Evolutionary conservation across 2,797 vertebrate genomes (phyloP).

Genomic region (Lophius americanus): DNA sequence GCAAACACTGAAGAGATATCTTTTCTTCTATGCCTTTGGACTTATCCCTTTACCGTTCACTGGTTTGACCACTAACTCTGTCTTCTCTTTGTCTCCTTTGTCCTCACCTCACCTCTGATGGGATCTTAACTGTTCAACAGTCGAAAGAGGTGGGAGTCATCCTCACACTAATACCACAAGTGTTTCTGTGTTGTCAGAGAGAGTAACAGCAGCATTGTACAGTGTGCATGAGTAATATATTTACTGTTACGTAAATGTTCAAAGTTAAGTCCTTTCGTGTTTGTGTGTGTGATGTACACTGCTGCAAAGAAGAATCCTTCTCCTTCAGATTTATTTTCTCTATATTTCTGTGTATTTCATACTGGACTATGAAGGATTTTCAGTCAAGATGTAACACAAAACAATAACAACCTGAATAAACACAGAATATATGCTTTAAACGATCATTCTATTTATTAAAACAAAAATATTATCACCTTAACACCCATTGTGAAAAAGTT

Average conservation of each 20-base stretch:
- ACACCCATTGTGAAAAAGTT: too few species aligned
- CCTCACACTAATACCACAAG: conserved; percentile 23
- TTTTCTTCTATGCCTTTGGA: conserved; percentile 38
- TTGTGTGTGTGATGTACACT: too few species aligned
- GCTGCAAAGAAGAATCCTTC: too few species aligned
- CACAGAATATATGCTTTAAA: too few species aligned
- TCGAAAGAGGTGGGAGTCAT: conserved; percentile 82
- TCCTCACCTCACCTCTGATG: conserved; percentile 52
- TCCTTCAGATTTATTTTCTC: too few species aligned
- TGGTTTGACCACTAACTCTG: conserved; percentile 63
- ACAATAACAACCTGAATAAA: too few species aligned
- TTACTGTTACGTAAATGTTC: conserved; percentile 53
- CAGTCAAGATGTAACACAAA: too few species aligned
- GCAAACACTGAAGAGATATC: conserved; percentile 48
- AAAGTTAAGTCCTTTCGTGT: background rate
- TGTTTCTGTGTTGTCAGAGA: conserved; percentile 32
- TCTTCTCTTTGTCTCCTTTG: conserved; percentile 58
- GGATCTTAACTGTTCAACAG: conserved; percentile 68
- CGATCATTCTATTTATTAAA: too few species aligned
- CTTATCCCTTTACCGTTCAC: conserved; percentile 24
- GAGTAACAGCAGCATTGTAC: conserved; percentile 20
- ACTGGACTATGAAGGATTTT: too few species aligned
- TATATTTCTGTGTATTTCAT: too few species aligned
- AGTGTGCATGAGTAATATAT: conserved; percentile 38
- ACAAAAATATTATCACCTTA: too few species aligned